Evolutionary conservation across 2,113 vertebrate genomes (phyloP).

Genomic region (Pseudopipra pipra): DNA sequence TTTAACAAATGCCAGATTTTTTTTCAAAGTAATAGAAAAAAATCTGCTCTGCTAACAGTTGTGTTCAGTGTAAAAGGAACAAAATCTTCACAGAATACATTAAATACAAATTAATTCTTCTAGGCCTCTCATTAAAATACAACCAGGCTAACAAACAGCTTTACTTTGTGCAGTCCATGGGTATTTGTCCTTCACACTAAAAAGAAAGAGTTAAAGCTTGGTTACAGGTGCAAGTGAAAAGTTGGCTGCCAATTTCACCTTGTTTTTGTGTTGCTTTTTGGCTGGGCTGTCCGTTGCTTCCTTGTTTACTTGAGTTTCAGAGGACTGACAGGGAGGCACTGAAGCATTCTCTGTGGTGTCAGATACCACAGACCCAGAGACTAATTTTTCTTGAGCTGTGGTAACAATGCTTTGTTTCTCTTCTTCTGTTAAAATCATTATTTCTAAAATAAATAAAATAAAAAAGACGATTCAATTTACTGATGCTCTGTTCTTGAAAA

Average conservation of each 20-base stretch:
- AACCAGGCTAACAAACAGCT: slow-evolving; percentile 50
- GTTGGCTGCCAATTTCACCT: slow-evolving; percentile 92
- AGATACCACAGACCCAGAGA: neutral
- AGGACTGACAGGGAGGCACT: slow-evolving; percentile 28
- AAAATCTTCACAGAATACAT: slow-evolving; percentile 22
- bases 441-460: slow-evolving; percentile 70
- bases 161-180: slow-evolving; percentile 67
- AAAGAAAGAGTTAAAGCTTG: slow-evolving; percentile 75
- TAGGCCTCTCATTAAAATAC: slow-evolving; percentile 53
- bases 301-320: slow-evolving; percentile 51
- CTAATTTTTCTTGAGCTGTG: neutral
- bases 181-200: slow-evolving; percentile 42
- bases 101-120: slow-evolving; percentile 49
- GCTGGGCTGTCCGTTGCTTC: slow-evolving; percentile 83
- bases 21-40: slow-evolving; percentile 62
- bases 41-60: slow-evolving; percentile 50
- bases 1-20: slow-evolving; percentile 51
- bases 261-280: slow-evolving; percentile 85
- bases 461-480: neutral
- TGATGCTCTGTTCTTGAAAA: neutral
- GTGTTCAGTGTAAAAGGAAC: slow-evolving; percentile 61
- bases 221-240: slow-evolving; percentile 88
- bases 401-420: slow-evolving; percentile 36
- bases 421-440: slow-evolving; percentile 70
- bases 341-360: neutral